A percentile compares a stretch with the other conserved stretches of the same genome.
Evolutionary conservation across 1,140 invertebrate genomes (phyloP).

Genomic region (Trichonephila clavata): DNA sequence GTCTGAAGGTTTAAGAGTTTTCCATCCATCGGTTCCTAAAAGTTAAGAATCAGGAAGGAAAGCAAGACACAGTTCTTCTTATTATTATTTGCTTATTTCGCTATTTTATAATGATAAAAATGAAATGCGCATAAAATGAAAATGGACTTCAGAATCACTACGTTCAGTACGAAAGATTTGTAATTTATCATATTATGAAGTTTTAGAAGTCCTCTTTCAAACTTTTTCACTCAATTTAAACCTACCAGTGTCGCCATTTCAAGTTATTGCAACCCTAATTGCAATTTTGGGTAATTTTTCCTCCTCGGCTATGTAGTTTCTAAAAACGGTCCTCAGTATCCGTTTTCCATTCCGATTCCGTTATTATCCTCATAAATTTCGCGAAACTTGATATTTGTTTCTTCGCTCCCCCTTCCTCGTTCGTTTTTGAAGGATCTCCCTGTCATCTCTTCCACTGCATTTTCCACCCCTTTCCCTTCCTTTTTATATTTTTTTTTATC

Average conservation of each 20-base stretch:
- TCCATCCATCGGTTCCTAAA: too few relatives aligned
- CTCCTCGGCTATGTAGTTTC: not conserved
- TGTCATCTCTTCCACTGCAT: not conserved
- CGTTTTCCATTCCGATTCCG: constrained; percentile 69
- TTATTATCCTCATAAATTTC: constrained; percentile 74
- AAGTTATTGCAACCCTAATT: constrained; percentile 45
- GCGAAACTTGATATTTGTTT: constrained; percentile 68
- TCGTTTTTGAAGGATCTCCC: constrained; percentile 6
- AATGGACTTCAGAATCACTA: too few relatives aligned
- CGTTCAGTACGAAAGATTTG: too few relatives aligned
- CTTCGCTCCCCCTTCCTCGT: constrained; percentile 8
- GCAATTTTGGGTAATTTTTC: constrained; percentile 50
- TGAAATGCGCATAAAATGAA: too few relatives aligned
- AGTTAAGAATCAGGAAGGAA: too few relatives aligned
- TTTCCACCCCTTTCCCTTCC: not conserved
- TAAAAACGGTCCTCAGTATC: constrained; percentile 42
- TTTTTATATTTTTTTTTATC: not conserved
- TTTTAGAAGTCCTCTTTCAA: not conserved
- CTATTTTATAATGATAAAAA: too few relatives aligned
- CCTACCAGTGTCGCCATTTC: not conserved
- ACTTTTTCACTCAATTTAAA: not conserved
- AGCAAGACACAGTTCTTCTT: too few relatives aligned
- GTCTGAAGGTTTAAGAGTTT: too few relatives aligned
- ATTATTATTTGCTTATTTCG: too few relatives aligned
- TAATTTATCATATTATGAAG: too few relatives aligned